These are phyloP conservation scores for Stegodyphus dumicola DNA, from an alignment of 1,140 invertebrate genomes.

Conservation along the genomic window DNA sequence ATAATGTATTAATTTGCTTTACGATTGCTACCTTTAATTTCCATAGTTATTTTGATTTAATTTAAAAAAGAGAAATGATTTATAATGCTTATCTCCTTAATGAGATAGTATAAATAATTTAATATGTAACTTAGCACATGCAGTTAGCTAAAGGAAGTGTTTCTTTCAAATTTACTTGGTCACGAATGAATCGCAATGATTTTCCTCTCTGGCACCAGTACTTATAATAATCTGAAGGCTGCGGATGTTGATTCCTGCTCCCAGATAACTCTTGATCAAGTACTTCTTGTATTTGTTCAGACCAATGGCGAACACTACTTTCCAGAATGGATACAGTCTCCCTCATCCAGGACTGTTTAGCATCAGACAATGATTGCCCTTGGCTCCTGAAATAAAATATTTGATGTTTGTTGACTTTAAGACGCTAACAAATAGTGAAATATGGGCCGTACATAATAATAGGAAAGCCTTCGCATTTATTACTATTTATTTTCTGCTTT, in stretches of 20 bases:
- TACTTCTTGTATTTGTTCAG: slow-evolving; percentile 45
- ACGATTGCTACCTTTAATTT: no score
- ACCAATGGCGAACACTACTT: slow-evolving; percentile 46
- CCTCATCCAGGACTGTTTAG: slow-evolving; percentile 72
- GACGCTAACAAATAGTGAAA: no score
- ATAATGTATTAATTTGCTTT: no score
- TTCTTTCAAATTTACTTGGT: slow-evolving; percentile 20
- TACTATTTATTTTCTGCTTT: no score
- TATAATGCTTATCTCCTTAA: no score
- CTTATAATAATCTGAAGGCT: slow-evolving; percentile 42
- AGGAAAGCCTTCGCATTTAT: no score
- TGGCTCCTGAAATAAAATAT: background rate
- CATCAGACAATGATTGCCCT: background rate
- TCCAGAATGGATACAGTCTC: slow-evolving; percentile 81
- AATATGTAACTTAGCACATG: no score
- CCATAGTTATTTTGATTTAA: no score
- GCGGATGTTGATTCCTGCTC: slow-evolving; percentile 12
- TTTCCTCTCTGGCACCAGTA: slow-evolving; percentile 36
- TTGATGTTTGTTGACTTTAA: background rate
- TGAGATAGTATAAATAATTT: no score
- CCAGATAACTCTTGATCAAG: background rate
- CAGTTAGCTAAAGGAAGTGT: no score
- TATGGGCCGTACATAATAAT: no score
- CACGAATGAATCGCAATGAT: slow-evolving; percentile 10
- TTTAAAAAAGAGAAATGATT: no score